phyloP scores from a whole-genome alignment of 2,888 invertebrate species.

The Lapara coniferarum region DNA sequence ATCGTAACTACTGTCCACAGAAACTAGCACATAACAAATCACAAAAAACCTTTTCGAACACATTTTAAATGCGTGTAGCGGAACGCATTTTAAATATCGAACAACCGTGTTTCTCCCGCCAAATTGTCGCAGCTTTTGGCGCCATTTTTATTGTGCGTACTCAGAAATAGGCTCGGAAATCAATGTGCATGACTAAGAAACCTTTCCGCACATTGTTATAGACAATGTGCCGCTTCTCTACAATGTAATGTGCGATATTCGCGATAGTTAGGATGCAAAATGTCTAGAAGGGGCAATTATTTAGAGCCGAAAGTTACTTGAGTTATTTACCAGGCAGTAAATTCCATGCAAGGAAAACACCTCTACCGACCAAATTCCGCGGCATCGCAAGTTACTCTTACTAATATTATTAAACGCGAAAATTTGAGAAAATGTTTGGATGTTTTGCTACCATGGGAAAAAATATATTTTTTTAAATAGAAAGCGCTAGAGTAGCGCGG shows the following conservation, averaged over 20 bases:
- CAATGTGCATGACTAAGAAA: constrained; percentile 49
- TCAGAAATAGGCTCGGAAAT: constrained; percentile 60
- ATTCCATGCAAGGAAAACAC: too few relatives aligned
- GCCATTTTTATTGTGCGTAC: constrained; percentile 55
- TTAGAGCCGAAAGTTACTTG: too few relatives aligned
- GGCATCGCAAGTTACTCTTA: too few relatives aligned
- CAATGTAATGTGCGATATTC: neutral
- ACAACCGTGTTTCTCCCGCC: constrained; percentile 51
- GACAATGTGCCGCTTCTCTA: constrained; percentile 44
- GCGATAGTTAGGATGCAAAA: constrained; percentile 10
- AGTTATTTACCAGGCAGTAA: too few relatives aligned
- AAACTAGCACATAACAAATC: constrained; percentile 40
- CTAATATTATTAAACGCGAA: too few relatives aligned
- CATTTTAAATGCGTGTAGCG: constrained; percentile 44
- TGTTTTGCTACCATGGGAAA: too few relatives aligned
- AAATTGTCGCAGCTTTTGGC: constrained; percentile 54
- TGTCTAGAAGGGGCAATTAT: constrained; percentile 8
- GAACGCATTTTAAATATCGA: constrained; percentile 48
- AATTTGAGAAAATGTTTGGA: too few relatives aligned
- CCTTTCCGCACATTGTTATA: constrained; percentile 71
- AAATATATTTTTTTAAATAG: too few relatives aligned
- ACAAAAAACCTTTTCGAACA: constrained; percentile 41
- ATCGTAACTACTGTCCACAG: constrained; percentile 46
- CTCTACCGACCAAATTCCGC: too few relatives aligned
- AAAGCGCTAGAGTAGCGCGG: too few relatives aligned